These are phyloP conservation scores for Junco hyemalis DNA, from an alignment of 2,113 vertebrate species.

Conservation along the genomic window DNA sequence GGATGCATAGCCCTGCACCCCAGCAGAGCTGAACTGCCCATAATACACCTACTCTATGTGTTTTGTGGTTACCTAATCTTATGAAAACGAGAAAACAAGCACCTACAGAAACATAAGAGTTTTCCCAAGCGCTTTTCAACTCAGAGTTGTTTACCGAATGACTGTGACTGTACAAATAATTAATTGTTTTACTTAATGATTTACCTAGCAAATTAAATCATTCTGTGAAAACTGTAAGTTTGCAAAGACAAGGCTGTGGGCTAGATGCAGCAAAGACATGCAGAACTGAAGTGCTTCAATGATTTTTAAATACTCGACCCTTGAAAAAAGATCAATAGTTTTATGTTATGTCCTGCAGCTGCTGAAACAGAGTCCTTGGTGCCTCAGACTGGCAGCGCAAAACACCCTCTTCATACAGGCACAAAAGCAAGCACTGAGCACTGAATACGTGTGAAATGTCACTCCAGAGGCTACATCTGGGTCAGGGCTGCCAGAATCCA, in stretches of 20 bases:
- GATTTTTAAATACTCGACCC: neutral
- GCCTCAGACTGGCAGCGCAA: neutral
- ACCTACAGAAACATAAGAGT: neutral
- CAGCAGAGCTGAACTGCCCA: neutral
- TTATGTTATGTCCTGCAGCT: neutral
- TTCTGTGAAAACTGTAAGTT: neutral
- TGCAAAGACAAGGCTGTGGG: neutral
- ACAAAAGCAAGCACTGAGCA: neutral
- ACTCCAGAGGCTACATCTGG: neutral
- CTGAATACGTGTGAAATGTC: neutral
- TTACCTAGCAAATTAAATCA: neutral
- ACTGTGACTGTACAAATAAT: neutral
- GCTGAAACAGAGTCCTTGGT: neutral
- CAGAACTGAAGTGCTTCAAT: neutral
- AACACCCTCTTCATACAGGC: accelerated
- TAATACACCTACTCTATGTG: neutral
- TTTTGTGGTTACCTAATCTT: neutral
- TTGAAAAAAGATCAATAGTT: neutral
- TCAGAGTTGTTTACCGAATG: neutral
- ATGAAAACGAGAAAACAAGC: neutral
- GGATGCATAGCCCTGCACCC: neutral
- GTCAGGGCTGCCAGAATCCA: neutral
- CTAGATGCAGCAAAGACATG: neutral
- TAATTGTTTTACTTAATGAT: neutral
- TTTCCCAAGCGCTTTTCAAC: neutral